Percentiles rank a stretch among this genome's conserved stretches.
phyloP scores from a whole-genome alignment of 1,140 invertebrate genomes.

The Diprion similis region DNA sequence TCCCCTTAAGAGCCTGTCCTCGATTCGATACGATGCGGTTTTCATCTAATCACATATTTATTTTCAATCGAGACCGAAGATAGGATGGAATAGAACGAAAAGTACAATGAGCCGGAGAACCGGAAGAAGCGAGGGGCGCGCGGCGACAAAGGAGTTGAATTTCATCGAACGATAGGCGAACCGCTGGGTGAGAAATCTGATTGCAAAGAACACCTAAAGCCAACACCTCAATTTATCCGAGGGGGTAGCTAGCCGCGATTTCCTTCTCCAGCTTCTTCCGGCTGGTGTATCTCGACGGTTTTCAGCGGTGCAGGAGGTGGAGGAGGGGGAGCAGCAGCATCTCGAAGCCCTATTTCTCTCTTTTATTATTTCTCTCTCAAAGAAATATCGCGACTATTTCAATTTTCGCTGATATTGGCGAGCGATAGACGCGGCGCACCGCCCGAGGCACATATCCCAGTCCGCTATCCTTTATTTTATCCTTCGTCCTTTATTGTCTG shows the following conservation, averaged over 20 bases:
- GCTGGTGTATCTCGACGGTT: too few species aligned
- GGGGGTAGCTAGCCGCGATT: constrained; percentile 26
- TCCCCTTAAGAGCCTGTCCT: too few species aligned
- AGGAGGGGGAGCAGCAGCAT: not conserved
- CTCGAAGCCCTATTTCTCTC: constrained; percentile 35
- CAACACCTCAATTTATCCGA: constrained; percentile 44
- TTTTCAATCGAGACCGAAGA: too few species aligned
- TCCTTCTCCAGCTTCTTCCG: too few species aligned
- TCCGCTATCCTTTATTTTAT: constrained; percentile 49
- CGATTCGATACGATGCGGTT: too few species aligned
- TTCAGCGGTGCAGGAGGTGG: too few species aligned
- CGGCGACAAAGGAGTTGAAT: constrained; percentile 39
- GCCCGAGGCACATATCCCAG: constrained; percentile 7
- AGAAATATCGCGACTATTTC: constrained; percentile 55
- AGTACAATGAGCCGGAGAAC: too few species aligned
- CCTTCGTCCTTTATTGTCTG: constrained; percentile 22
- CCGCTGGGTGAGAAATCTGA: constrained; percentile 47
- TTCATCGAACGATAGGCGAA: constrained; percentile 39
- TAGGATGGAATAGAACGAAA: too few species aligned
- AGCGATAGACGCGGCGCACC: constrained; percentile 43
- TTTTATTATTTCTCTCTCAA: constrained; percentile 44
- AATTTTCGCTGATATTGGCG: constrained; percentile 54
- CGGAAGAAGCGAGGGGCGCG: too few species aligned
- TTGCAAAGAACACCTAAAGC: constrained; percentile 45
- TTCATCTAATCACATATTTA: too few species aligned